Evolutionary conservation across 2,888 invertebrate genomes (phyloP).

Genomic region (Cephus spinipes): DNA sequence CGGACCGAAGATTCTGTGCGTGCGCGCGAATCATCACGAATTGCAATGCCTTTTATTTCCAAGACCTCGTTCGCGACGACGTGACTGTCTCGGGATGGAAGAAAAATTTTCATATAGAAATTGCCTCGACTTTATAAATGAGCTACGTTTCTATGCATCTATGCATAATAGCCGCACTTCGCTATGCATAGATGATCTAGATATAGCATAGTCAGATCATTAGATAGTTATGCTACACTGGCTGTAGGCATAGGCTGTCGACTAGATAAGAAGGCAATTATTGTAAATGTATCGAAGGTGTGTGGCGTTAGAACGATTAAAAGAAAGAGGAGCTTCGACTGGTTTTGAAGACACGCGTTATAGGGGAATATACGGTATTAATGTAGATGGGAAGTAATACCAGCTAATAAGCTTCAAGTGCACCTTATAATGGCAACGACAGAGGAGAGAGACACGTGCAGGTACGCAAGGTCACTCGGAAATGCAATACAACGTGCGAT

Average conservation of each 20-base stretch:
- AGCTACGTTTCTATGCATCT: neutral
- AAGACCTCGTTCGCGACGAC: neutral
- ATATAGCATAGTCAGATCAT: neutral
- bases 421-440: neutral
- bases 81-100: neutral
- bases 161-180: neutral
- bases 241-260: neutral
- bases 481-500: constrained; percentile 27
- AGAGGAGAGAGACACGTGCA: neutral
- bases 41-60: neutral
- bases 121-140: neutral
- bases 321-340: neutral
- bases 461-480: constrained; percentile 3
- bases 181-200: neutral
- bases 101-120: neutral
- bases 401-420: neutral
- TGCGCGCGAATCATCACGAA: neutral
- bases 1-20: constrained; percentile 41
- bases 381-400: neutral
- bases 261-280: neutral
- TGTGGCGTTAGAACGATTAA: neutral
- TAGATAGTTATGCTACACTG: neutral
- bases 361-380: neutral
- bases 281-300: neutral
- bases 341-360: neutral